Evolutionary conservation across 2,797 vertebrate species (phyloP).

Genomic region (Melanotaenia pygmaea): DNA sequence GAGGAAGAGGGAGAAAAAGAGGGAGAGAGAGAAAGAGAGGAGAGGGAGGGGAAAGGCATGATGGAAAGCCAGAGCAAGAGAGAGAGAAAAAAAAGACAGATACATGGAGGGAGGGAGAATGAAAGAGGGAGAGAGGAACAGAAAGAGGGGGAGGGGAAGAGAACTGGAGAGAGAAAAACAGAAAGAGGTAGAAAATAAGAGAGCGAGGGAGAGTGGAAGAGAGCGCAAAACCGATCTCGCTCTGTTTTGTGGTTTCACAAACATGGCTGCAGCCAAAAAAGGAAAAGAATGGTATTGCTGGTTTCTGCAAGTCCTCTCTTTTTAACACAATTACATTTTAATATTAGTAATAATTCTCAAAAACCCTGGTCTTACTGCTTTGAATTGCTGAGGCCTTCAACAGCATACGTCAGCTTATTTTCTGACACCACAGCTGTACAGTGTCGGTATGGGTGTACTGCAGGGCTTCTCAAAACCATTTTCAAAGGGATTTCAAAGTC

Average conservation of each 20-base stretch:
- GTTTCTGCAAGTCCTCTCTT: constrained; percentile 23
- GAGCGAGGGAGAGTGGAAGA: constrained; percentile 55
- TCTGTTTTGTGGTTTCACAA: constrained; percentile 61
- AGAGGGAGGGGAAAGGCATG: constrained; percentile 58
- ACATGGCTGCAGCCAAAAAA: constrained; percentile 65
- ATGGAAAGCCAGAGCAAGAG: constrained; percentile 59
- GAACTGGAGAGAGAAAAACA: constrained; percentile 38
- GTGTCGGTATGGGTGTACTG: not conserved
- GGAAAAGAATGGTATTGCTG: constrained; percentile 28
- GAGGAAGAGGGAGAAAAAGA: constrained; percentile 37
- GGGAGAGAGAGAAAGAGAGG: constrained; percentile 45
- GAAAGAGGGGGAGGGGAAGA: constrained; percentile 53
- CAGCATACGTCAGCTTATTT: not conserved
- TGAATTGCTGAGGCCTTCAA: not conserved
- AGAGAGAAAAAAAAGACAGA: constrained; percentile 30
- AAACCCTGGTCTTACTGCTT: not conserved
- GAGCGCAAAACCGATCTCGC: constrained; percentile 49
- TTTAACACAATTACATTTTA: not conserved
- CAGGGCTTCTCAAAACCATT: not conserved
- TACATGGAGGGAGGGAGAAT: constrained; percentile 28
- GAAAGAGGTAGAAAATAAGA: constrained; percentile 45
- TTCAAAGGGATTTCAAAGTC: too few species aligned
- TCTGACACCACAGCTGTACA: not conserved
- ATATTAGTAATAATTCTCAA: constrained; percentile 14
- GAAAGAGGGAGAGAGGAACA: constrained; percentile 34